phyloP scores from a whole-genome alignment of 1,140 invertebrate species.

The Temnothorax curvispinosus region DNA sequence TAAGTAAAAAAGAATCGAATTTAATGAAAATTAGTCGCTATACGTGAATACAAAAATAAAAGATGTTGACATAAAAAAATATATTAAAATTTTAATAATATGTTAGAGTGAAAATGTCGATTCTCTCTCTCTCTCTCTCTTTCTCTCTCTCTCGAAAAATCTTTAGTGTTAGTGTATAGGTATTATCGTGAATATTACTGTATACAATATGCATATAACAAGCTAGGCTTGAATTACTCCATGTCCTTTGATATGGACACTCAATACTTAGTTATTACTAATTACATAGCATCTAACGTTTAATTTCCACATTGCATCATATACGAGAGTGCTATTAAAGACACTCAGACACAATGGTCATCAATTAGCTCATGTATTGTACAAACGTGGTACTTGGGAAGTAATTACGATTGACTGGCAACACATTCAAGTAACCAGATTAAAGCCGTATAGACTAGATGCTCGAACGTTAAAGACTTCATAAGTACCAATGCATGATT shows the following conservation, averaged over 20 bases:
- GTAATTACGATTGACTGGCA: conserved; percentile 23
- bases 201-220: neutral
- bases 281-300: conserved; percentile 37
- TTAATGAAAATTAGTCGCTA: neutral
- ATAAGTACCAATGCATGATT: neutral
- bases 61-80: neutral
- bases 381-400: conserved; percentile 11
- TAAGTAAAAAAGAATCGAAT: neutral
- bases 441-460: neutral
- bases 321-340: neutral
- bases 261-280: conserved; percentile 37
- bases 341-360: neutral
- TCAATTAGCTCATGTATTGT: conserved; percentile 10
- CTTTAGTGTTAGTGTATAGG: no score
- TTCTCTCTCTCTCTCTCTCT: no score
- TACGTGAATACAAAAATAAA: neutral
- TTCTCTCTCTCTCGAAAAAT: neutral
- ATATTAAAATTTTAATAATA: neutral
- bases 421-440: neutral
- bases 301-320: conserved; percentile 5
- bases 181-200: neutral
- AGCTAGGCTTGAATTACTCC: conserved; percentile 13
- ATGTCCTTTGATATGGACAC: neutral
- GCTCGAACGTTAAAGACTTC: neutral
- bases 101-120: neutral